phyloP scores from a whole-genome alignment of 2,113 vertebrate genomes.

The Zonotrichia leucophrys region DNA sequence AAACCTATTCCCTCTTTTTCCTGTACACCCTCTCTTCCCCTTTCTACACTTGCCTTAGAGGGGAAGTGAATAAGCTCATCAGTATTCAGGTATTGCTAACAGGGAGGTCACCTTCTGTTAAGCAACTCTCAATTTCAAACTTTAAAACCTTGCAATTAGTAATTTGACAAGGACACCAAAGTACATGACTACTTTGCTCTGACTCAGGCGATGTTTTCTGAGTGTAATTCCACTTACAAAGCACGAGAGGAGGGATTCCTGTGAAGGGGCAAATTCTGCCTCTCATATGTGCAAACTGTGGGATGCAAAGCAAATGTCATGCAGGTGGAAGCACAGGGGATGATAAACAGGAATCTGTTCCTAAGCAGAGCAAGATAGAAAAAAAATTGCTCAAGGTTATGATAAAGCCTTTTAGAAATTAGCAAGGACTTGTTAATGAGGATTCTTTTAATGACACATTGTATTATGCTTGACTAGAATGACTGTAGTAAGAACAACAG shows the following conservation, averaged over 20 bases:
- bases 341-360: not conserved
- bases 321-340: not conserved
- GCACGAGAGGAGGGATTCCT: not conserved
- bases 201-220: constrained; percentile 1
- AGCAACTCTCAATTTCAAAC: constrained; percentile 35
- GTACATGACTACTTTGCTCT: not conserved
- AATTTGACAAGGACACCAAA: constrained; percentile 36
- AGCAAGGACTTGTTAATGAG: not conserved
- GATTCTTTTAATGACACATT: not conserved
- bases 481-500: not conserved
- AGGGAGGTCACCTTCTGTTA: constrained; percentile 47
- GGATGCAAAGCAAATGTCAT: not conserved
- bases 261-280: fast-evolving
- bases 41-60: not conserved
- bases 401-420: not conserved
- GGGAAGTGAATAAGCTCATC: constrained; percentile 35
- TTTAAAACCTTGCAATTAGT: constrained; percentile 31
- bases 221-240: not conserved
- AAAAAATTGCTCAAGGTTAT: not conserved
- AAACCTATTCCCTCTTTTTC: not conserved
- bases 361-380: not conserved
- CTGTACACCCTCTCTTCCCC: not conserved
- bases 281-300: not conserved
- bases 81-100: constrained; percentile 10
- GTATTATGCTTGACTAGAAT: not conserved